These are phyloP conservation scores for Piprites chloris DNA, from an alignment of 2,113 vertebrate species.

Conservation along the genomic window DNA sequence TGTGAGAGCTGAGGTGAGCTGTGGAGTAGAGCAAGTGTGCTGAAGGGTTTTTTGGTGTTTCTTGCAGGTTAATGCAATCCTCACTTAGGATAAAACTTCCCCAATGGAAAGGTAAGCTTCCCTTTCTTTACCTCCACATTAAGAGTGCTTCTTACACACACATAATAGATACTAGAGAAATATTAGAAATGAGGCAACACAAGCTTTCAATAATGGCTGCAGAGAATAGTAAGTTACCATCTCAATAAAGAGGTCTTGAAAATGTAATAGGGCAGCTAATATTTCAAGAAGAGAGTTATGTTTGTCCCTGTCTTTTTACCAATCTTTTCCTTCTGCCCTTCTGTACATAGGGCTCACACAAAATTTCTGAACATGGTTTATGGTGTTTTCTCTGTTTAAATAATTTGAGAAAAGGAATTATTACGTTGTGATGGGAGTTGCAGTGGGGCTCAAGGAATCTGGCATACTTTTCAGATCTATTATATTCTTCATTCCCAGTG, in stretches of 20 bases:
- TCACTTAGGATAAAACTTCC: neutral
- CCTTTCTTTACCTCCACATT: neutral
- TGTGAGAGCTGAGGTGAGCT: neutral
- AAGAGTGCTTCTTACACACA: neutral
- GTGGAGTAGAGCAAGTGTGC: neutral
- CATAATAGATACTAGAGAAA: constrained; percentile 14
- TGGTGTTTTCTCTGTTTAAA: neutral
- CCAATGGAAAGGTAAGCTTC: neutral
- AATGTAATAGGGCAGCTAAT: neutral
- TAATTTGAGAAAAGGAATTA: neutral
- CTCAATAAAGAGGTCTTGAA: constrained; percentile 25
- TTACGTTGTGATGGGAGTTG: neutral
- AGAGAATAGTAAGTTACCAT: neutral
- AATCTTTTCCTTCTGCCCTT: neutral
- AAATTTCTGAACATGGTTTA: neutral
- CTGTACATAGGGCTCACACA: neutral
- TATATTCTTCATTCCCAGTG: neutral
- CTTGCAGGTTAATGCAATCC: constrained; percentile 3
- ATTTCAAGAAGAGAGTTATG: neutral
- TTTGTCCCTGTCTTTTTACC: neutral
- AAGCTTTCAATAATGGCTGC: neutral
- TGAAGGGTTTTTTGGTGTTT: neutral
- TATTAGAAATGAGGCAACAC: neutral
- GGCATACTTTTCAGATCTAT: neutral
- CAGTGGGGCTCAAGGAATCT: neutral